phyloP scores from a whole-genome alignment of 2,113 vertebrate species.

The Dasypus novemcinctus region DNA sequence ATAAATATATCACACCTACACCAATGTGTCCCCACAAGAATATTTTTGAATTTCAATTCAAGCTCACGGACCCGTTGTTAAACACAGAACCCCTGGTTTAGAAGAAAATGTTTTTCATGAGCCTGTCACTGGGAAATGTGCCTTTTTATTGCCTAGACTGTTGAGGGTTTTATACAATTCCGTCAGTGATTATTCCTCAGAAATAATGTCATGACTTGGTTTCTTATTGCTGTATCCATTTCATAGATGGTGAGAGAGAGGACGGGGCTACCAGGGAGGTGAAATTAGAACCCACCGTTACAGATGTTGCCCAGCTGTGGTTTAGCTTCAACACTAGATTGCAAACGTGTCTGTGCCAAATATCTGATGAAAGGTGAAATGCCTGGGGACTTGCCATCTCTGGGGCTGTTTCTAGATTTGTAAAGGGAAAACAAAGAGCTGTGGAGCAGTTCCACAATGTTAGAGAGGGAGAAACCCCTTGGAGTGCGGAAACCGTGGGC shows the following conservation, averaged over 20 bases:
- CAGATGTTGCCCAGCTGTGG: not conserved
- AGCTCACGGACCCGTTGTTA: no score
- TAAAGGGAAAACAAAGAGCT: slow-evolving; percentile 16
- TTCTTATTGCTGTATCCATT: slow-evolving; percentile 57
- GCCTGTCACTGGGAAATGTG: slow-evolving; percentile 49
- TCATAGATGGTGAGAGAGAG: slow-evolving; percentile 50
- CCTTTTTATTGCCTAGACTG: slow-evolving; percentile 51
- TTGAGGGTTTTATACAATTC: slow-evolving; percentile 60
- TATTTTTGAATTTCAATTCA: no score
- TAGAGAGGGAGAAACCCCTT: not conserved
- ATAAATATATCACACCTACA: no score
- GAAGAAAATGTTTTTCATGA: slow-evolving; percentile 42
- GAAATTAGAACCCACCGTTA: slow-evolving; percentile 42
- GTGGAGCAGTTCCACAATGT: not conserved
- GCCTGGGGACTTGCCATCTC: not conserved
- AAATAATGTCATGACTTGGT: slow-evolving; percentile 57
- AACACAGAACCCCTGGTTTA: not conserved
- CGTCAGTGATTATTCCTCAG: slow-evolving; percentile 32
- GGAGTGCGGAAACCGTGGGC: not conserved
- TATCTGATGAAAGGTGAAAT: not conserved
- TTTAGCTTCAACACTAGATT: not conserved
- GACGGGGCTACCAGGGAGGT: slow-evolving; percentile 33
- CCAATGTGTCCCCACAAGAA: no score
- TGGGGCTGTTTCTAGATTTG: not conserved
- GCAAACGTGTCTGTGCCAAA: not conserved